phyloP scores from a whole-genome alignment of 2,888 invertebrate species.

The Callosobruchus maculatus region DNA sequence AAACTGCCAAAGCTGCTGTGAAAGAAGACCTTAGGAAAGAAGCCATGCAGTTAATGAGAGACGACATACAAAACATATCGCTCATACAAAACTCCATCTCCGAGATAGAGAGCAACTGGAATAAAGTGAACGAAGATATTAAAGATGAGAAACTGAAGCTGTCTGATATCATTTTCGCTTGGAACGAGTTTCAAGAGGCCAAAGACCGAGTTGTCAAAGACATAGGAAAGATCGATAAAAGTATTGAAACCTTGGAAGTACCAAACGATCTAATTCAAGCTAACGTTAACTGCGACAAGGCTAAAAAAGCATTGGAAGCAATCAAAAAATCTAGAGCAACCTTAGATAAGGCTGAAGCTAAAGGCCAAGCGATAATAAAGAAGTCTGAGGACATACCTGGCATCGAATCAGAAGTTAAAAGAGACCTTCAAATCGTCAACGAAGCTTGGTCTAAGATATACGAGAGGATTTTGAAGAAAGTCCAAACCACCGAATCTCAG shows the following conservation, averaged over 20 bases:
- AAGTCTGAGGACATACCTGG: constrained; percentile 67
- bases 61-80: constrained; percentile 76
- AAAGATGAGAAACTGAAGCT: constrained; percentile 73
- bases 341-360: constrained; percentile 74
- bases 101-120: constrained; percentile 76
- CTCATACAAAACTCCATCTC: constrained; percentile 76
- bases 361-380: constrained; percentile 67
- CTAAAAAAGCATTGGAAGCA: constrained; percentile 71
- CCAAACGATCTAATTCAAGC: constrained; percentile 73
- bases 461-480: constrained; percentile 67
- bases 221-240: constrained; percentile 65
- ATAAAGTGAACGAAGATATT: constrained; percentile 70
- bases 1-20: constrained; percentile 58
- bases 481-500: constrained; percentile 82
- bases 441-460: constrained; percentile 68
- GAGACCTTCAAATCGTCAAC: constrained; percentile 61
- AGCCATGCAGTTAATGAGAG: constrained; percentile 74
- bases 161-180: constrained; percentile 66
- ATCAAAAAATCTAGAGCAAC: constrained; percentile 71
- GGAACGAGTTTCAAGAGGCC: constrained; percentile 72
- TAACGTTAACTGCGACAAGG: constrained; percentile 67
- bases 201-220: constrained; percentile 67
- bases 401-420: constrained; percentile 59
- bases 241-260: constrained; percentile 61
- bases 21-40: constrained; percentile 74